A percentile compares a stretch with the other conserved stretches of the same genome.
These are phyloP conservation scores for Sporophila hypoxantha DNA, from an alignment of 2,113 vertebrate genomes.

Conservation along the genomic window DNA sequence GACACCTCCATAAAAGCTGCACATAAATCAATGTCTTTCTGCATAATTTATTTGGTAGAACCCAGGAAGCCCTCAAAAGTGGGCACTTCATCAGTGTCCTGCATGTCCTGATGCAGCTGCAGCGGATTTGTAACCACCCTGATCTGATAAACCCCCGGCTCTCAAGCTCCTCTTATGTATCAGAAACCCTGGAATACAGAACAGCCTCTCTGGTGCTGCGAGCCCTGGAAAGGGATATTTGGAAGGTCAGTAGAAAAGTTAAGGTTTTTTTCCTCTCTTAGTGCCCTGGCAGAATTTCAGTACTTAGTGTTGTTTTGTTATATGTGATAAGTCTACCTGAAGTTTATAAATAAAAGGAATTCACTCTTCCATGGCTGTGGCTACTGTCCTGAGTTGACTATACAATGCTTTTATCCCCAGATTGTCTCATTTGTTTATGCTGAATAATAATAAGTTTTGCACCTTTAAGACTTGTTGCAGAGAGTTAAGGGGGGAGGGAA, in stretches of 20 bases:
- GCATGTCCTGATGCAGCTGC: conserved; percentile 87
- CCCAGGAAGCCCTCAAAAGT: conserved; percentile 87
- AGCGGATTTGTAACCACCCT: conserved; percentile 89
- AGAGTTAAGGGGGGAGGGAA: no score
- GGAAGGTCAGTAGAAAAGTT: conserved; percentile 69
- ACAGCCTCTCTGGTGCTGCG: conserved; percentile 80
- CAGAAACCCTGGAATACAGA: conserved; percentile 74
- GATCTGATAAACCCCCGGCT: conserved; percentile 82
- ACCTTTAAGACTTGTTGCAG: no score
- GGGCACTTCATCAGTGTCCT: conserved; percentile 92
- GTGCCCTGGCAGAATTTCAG: background rate
- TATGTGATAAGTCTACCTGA: background rate
- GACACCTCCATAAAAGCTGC: background rate
- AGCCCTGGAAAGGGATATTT: conserved; percentile 71
- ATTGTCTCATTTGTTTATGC: no score
- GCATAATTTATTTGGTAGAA: conserved; percentile 48
- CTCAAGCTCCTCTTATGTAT: conserved; percentile 72
- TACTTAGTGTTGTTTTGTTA: background rate
- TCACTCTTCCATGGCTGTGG: background rate
- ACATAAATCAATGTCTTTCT: background rate
- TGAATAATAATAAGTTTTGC: no score
- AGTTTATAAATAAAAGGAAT: background rate
- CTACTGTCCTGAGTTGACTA: background rate
- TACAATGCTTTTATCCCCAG: no score
- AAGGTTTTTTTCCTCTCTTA: background rate